Base-by-base conservation (phyloP, 2,888 invertebrate species). In the Chelonus formosanus region DNA sequence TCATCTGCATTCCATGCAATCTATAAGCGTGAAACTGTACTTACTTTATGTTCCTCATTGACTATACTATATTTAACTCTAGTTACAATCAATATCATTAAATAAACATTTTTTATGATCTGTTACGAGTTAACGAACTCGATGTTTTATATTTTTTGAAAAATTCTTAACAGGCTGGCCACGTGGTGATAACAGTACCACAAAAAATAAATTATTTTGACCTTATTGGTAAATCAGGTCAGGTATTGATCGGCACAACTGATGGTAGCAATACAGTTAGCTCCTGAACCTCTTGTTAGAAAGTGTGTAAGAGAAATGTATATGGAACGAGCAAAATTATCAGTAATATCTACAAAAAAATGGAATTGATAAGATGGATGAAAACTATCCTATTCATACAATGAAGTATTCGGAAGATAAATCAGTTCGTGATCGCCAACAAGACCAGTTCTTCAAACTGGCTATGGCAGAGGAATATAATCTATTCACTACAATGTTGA, bases 331-430 rank as follows among this genome's bases (percentile, higher is more conserved):
- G 97, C 96, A 3, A 94, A 93, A 71, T 82, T 99, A 67, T 88
- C 88, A 67, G 91, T 94, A 1, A 82, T 84, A 0, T 97, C 98
- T 0, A 98, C 98, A 0, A 93, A 93, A 79, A 92, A 93, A 72
- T n/a, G 99, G 99, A 0, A 80, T 92, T 45, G 97, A 97, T 85
- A 94, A 96, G 77, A 96, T 99, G 70, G 99, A 99, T 81, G 98
- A 99, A 85, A 91, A 92, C 73, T 97, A 99, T 84, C 88, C 92
- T 0, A 92, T 94, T 74, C 95, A 89, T 80, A 90, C 90, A 44
- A 88, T 95, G 88, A 97, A 97, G 81, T 99, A 97, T 81, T 80
- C 98, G 52, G 93, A 92, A 80, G 92, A 93, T 80, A 99, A 98
- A 80, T 97, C 97, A 0, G 94, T 98, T 0, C 87, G 92, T 3